A percentile compares a stretch with the other conserved stretches of the same genome.
These are phyloP conservation scores for Microhierax caerulescens DNA, from an alignment of 2,797 vertebrate species.

Conservation along the genomic window DNA sequence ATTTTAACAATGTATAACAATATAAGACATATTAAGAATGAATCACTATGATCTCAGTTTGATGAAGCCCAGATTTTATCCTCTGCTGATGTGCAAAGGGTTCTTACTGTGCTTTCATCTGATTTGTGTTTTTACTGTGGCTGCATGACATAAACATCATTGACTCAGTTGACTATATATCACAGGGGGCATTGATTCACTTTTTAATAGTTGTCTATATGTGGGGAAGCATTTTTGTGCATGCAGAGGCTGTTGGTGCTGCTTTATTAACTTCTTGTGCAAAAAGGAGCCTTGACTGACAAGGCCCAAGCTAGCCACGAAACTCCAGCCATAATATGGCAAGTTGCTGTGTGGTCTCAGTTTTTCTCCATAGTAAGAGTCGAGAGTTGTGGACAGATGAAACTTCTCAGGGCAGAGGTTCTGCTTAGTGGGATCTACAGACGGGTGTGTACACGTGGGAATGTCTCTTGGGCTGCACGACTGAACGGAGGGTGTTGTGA, in stretches of 20 bases:
- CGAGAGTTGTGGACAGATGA: not conserved
- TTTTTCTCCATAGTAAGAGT: not conserved
- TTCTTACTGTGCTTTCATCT: not conserved
- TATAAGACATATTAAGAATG: not conserved
- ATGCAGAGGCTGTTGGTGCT: accelerated
- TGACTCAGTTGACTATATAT: not conserved
- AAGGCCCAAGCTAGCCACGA: not conserved
- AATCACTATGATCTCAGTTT: not conserved
- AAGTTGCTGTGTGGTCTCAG: not conserved
- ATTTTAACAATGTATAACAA: not conserved
- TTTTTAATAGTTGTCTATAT: not conserved
- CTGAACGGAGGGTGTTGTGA: not conserved
- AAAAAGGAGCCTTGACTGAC: not conserved
- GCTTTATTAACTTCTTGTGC: not conserved
- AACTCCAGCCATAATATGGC: not conserved
- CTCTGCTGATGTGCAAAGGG: not conserved
- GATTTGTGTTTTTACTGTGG: not conserved
- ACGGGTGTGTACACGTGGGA: not conserved
- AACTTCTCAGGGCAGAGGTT: not conserved
- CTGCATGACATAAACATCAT: not conserved
- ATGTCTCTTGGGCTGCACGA: not conserved
- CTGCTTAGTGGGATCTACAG: not conserved
- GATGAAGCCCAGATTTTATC: not conserved
- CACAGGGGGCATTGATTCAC: not conserved
- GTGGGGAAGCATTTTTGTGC: not conserved